A percentile compares a stretch with the other conserved stretches of the same genome.
Evolutionary conservation across 2,888 invertebrate genomes (phyloP).

Genomic region (Suillia variegata): DNA sequence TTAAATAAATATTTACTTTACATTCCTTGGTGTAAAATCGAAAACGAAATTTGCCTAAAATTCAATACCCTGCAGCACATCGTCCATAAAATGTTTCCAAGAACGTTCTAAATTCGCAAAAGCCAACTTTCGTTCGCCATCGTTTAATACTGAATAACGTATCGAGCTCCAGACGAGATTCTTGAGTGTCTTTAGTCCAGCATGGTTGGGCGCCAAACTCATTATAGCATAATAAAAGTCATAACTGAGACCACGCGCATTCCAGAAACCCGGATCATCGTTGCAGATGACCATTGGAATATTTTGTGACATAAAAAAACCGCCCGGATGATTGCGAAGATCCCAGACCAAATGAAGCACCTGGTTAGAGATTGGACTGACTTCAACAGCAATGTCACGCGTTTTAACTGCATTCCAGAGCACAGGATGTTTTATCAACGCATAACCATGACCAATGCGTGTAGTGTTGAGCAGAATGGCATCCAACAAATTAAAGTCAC

Average conservation of each 20-base stretch:
- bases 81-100: constrained; percentile 51
- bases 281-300: constrained; percentile 69
- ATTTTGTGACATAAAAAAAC: constrained; percentile 64
- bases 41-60: constrained; percentile 29
- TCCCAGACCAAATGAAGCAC: constrained; percentile 66
- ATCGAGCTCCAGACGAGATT: constrained; percentile 69
- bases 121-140: constrained; percentile 40
- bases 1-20: not conserved
- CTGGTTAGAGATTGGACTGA: constrained; percentile 60
- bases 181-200: constrained; percentile 68
- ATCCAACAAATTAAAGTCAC: constrained; percentile 67
- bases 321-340: constrained; percentile 70
- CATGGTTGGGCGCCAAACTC: constrained; percentile 66
- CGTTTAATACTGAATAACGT: constrained; percentile 48
- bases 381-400: constrained; percentile 55
- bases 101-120: constrained; percentile 38
- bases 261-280: constrained; percentile 72
- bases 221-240: constrained; percentile 73
- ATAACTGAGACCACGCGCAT: constrained; percentile 66
- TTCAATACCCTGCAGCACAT: constrained; percentile 42
- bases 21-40: not conserved
- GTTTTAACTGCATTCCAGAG: constrained; percentile 53
- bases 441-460: constrained; percentile 59
- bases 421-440: constrained; percentile 57
- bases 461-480: constrained; percentile 58